A percentile compares a stretch with the other conserved stretches of the same genome.
These are phyloP conservation scores for Morpho helenor DNA, from an alignment of 2,888 invertebrate genomes.

Conservation along the genomic window DNA sequence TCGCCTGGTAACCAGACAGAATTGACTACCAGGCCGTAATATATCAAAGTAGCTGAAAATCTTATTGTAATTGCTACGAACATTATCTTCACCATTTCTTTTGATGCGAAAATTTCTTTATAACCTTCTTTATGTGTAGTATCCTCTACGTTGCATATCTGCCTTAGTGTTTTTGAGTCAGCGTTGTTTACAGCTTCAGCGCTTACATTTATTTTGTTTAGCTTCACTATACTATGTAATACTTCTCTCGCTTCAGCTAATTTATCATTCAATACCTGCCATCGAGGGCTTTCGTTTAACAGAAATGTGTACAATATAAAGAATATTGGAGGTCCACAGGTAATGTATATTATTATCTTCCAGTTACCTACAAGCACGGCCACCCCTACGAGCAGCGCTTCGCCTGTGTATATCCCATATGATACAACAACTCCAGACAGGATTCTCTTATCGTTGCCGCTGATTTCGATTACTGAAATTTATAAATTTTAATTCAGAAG, in stretches of 20 bases:
- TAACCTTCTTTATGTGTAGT: constrained; percentile 45
- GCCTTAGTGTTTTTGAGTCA: constrained; percentile 40
- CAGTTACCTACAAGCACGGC: constrained; percentile 57
- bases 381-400: constrained; percentile 49
- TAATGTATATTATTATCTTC: constrained; percentile 53
- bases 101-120: constrained; percentile 44
- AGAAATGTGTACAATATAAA: constrained; percentile 45
- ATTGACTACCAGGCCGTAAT: constrained; percentile 60
- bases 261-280: constrained; percentile 56
- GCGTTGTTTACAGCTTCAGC: constrained; percentile 39
- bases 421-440: constrained; percentile 54
- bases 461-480: constrained; percentile 58
- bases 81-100: constrained; percentile 47
- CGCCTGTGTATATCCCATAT: constrained; percentile 55
- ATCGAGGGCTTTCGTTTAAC: constrained; percentile 57
- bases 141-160: constrained; percentile 47
- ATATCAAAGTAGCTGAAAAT: constrained; percentile 57
- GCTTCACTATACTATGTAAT: constrained; percentile 41
- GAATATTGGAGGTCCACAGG: constrained; percentile 51
- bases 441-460: constrained; percentile 45
- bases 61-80: constrained; percentile 42
- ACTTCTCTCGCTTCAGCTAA: constrained; percentile 46
- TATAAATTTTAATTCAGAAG: neutral
- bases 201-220: constrained; percentile 49
- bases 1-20: constrained; percentile 61